phyloP scores from a whole-genome alignment of 2,113 vertebrate species.

The Coryphaenoides rupestris region DNA sequence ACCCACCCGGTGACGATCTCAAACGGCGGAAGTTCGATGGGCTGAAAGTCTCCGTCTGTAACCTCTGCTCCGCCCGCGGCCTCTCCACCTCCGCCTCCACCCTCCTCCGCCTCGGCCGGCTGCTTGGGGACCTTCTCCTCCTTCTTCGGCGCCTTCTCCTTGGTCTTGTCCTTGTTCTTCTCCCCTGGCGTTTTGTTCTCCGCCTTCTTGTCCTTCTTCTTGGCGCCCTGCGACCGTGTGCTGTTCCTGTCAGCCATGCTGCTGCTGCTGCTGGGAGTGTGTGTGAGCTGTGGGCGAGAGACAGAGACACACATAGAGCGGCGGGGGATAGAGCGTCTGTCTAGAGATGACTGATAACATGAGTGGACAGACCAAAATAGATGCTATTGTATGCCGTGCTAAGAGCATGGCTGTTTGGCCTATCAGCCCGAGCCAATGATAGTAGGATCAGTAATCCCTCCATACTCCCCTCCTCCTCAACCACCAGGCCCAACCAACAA shows the following conservation, averaged over 20 bases:
- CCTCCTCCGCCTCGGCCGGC: slow-evolving; percentile 8
- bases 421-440: slow-evolving; percentile 27
- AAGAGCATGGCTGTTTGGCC: slow-evolving; percentile 34
- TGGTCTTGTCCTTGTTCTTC: slow-evolving; percentile 49
- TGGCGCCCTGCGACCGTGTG: slow-evolving; percentile 32
- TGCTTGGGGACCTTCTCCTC: slow-evolving; percentile 38
- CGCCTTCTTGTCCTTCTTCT: slow-evolving; percentile 61
- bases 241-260: slow-evolving; percentile 65
- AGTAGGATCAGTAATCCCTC: slow-evolving; percentile 40
- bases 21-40: slow-evolving; percentile 86
- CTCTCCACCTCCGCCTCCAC: slow-evolving; percentile 35
- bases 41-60: slow-evolving; percentile 58
- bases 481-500: slow-evolving; percentile 51
- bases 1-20: slow-evolving; percentile 90
- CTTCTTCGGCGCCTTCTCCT: slow-evolving; percentile 43
- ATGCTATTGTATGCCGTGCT: slow-evolving; percentile 56
- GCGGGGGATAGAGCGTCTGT: slow-evolving; percentile 5
- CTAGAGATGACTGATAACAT: slow-evolving; percentile 54
- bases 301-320: slow-evolving; percentile 26
- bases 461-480: slow-evolving; percentile 17
- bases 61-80: slow-evolving; percentile 34
- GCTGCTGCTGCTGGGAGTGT: slow-evolving; percentile 16
- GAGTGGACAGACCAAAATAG: slow-evolving; percentile 60
- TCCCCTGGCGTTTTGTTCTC: slow-evolving; percentile 57
- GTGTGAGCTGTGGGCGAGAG: slow-evolving; percentile 24